Percentiles rank a stretch among this genome's conserved stretches.
These are phyloP conservation scores for Pseudocheirus occidentalis DNA, from an alignment of 2,797 vertebrate genomes.

Conservation along the genomic window DNA sequence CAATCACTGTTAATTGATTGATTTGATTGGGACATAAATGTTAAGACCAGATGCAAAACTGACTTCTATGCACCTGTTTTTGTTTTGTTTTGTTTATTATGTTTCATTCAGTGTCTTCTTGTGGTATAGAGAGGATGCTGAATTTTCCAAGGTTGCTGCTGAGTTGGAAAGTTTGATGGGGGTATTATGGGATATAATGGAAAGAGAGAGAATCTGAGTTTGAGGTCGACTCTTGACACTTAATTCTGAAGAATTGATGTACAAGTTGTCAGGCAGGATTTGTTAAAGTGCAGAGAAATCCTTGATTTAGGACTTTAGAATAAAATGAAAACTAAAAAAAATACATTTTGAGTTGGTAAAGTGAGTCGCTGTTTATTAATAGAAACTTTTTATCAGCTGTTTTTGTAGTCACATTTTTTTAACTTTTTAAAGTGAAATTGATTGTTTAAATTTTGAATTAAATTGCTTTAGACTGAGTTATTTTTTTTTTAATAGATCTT, in stretches of 20 bases:
- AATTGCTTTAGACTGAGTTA: conserved; percentile 37
- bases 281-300: conserved; percentile 28
- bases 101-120: background rate
- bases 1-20: background rate
- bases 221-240: background rate
- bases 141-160: background rate
- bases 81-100: background rate
- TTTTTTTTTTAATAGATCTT: conserved; percentile 9
- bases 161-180: background rate
- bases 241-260: background rate
- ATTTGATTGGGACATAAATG: background rate
- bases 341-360: background rate
- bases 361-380: conserved; percentile 19
- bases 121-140: background rate
- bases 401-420: conserved; percentile 48
- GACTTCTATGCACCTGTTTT: background rate
- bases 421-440: conserved; percentile 25
- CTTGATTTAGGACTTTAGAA: conserved; percentile 35
- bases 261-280: background rate
- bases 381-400: conserved; percentile 27
- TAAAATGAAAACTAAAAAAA: conserved; percentile 41
- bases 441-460: conserved; percentile 45
- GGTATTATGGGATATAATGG: background rate
- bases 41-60: background rate
- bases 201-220: background rate